A percentile compares a stretch with the other conserved stretches of the same genome.
phyloP scores from a whole-genome alignment of 2,113 vertebrate genomes.

The Tachycineta bicolor region DNA sequence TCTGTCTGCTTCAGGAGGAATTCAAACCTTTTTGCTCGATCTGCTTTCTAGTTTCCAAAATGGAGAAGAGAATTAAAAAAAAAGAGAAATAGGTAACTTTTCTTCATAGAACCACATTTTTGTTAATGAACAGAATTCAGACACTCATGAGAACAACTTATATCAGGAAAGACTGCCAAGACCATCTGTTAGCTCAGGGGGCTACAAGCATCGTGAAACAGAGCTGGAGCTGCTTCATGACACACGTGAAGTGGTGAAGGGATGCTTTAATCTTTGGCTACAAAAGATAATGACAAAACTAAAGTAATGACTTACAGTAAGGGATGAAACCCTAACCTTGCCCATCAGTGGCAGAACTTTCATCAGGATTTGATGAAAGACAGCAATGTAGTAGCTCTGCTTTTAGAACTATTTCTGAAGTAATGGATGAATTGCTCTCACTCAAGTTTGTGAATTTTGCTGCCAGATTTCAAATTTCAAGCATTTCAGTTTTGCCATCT shows the following conservation, averaged over 20 bases:
- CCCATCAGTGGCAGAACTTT: background rate
- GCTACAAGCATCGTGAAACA: background rate
- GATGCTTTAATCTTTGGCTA: background rate
- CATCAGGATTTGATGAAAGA: background rate
- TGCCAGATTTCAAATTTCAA: background rate
- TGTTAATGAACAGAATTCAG: background rate
- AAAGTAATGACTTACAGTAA: background rate
- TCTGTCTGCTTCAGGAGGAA: slow-evolving; percentile 91
- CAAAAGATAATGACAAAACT: background rate
- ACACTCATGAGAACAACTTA: background rate
- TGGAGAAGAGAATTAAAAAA: background rate
- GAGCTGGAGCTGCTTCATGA: background rate
- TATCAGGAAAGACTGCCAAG: background rate
- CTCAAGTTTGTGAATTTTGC: background rate
- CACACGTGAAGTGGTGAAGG: background rate
- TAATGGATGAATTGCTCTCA: background rate
- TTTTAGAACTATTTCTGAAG: background rate
- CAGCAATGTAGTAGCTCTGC: background rate
- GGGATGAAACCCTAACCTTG: background rate
- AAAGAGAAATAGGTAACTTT: background rate
- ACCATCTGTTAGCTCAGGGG: background rate
- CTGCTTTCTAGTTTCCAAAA: slow-evolving; percentile 81
- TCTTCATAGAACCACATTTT: background rate
- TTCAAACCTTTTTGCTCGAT: slow-evolving; percentile 88
- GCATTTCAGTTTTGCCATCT: background rate